Evolutionary conservation across 2,113 vertebrate genomes (phyloP).

Genomic region (Elgaria multicarinata): DNA sequence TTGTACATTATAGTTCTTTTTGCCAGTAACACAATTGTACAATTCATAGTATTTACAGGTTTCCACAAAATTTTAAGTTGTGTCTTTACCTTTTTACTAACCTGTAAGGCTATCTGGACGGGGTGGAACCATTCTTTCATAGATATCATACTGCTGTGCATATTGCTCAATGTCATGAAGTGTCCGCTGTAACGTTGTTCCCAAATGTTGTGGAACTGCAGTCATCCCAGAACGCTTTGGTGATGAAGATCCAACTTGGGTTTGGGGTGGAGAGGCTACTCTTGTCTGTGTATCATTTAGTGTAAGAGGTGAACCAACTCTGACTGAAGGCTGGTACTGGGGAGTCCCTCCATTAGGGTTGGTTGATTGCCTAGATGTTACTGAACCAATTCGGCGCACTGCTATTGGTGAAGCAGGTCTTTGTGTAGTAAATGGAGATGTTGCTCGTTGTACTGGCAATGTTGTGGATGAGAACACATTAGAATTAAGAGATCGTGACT

Average conservation of each 20-base stretch:
- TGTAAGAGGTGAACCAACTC: conserved; percentile 87
- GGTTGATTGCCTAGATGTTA: conserved; percentile 77
- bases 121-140: conserved; percentile 92
- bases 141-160: conserved; percentile 89
- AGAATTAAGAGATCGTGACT: conserved; percentile 83
- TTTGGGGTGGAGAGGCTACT: conserved; percentile 78
- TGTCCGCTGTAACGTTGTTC: conserved; percentile 86
- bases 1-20: accelerated
- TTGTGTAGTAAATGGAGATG: conserved; percentile 84
- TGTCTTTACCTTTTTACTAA: conserved; percentile 65
- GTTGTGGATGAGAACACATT: conserved; percentile 88
- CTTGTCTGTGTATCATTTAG: conserved; percentile 78
- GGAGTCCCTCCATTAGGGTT: conserved; percentile 78
- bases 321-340: conserved; percentile 79
- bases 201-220: conserved; percentile 91
- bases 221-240: conserved; percentile 90
- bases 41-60: not conserved
- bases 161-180: conserved; percentile 86
- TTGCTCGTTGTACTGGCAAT: conserved; percentile 84
- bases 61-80: not conserved
- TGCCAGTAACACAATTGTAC: accelerated
- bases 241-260: conserved; percentile 86
- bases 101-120: conserved; percentile 94
- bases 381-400: conserved; percentile 84
- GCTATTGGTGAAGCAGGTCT: conserved; percentile 85